Conservation (phyloP, 2,113 vertebrate species). For the Natator depressus region DNA sequence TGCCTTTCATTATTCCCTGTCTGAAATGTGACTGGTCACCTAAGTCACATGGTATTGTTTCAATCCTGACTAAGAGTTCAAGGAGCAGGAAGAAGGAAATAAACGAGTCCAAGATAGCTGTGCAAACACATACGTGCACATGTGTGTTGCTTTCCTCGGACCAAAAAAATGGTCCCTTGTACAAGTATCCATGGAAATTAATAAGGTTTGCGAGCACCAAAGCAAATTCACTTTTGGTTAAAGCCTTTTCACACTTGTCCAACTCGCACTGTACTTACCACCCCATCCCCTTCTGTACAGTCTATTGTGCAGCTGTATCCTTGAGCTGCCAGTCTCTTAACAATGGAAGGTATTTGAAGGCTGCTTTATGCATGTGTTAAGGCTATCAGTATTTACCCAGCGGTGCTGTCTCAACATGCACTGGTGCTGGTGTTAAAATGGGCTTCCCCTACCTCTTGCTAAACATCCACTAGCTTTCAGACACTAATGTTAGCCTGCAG, state of each 20-base stretch:
- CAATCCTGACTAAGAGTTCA: not conserved
- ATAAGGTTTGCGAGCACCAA: rapidly evolving
- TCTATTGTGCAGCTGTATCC: not conserved
- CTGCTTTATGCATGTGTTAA: not conserved
- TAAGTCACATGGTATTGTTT: not conserved
- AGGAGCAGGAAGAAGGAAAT: not conserved
- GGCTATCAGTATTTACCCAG: not conserved
- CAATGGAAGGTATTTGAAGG: not conserved
- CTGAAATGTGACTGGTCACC: not conserved
- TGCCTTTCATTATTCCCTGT: not conserved
- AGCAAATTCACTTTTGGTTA: no score
- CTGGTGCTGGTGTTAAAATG: no score
- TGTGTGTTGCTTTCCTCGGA: not conserved
- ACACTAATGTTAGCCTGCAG: not conserved
- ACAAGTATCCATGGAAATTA: not conserved
- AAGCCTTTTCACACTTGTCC: not conserved
- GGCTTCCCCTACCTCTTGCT: not conserved
- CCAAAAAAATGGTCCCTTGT: rapidly evolving
- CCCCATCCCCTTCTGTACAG: not conserved
- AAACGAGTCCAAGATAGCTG: rapidly evolving
- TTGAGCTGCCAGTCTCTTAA: not conserved
- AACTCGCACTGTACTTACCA: not conserved
- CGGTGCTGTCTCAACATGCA: not conserved
- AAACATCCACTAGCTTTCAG: not conserved
- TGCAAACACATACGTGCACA: not conserved